Conservation (phyloP, 1,140 invertebrate species). For the Cyrtorhinus lividipennis region DNA sequence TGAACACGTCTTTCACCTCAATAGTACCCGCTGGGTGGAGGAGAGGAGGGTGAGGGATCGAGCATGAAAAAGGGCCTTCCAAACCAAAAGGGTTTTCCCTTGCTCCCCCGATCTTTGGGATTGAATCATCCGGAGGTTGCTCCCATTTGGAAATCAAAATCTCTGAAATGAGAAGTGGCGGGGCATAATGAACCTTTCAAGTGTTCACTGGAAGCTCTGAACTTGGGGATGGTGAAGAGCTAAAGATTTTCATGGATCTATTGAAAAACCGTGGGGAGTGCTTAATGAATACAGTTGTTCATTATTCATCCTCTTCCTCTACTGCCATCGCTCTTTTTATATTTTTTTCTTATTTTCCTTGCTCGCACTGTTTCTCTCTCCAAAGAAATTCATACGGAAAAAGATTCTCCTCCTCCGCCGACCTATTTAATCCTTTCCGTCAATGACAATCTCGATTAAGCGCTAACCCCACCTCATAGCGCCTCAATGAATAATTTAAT, state of each 20-base stretch:
- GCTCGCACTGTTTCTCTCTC: too few species aligned
- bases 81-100: not conserved
- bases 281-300: not conserved
- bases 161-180: not conserved
- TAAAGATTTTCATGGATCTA: not conserved
- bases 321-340: too few species aligned
- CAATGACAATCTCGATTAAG: too few species aligned
- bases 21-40: not conserved
- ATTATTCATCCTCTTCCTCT: not conserved
- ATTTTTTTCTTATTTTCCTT: too few species aligned
- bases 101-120: not conserved
- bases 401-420: too few species aligned
- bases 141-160: slow-evolving; percentile 7
- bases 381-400: too few species aligned
- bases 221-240: not conserved
- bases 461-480: too few species aligned
- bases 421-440: too few species aligned
- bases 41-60: not conserved
- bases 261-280: not conserved
- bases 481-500: too few species aligned
- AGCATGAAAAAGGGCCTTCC: not conserved
- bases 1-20: not conserved
- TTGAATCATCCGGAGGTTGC: not conserved
- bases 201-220: not conserved
- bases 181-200: slow-evolving; percentile 1